phyloP scores from a whole-genome alignment of 2,113 vertebrate species.

The Zootoca vivipara region DNA sequence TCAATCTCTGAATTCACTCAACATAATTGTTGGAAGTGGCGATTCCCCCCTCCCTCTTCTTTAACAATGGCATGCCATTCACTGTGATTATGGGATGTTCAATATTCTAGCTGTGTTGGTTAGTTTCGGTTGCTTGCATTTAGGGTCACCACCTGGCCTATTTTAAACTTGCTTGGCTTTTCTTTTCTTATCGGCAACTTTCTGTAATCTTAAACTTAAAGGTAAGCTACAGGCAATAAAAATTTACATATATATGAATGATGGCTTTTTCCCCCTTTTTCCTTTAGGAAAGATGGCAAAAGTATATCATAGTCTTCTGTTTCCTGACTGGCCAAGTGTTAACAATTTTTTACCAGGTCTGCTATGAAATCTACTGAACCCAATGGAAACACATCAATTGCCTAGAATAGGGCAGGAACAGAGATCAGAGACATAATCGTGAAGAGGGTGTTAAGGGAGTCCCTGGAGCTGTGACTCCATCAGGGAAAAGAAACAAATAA shows the following conservation, averaged over 20 bases:
- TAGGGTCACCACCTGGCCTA: neutral
- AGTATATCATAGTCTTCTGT: neutral
- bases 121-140: conserved; percentile 13
- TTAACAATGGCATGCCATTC: conserved; percentile 14
- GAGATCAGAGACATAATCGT: conserved; percentile 17
- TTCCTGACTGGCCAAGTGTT: neutral
- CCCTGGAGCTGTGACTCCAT: conserved; percentile 44
- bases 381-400: conserved; percentile 1
- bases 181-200: neutral
- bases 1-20: conserved; percentile 22
- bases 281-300: neutral
- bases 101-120: neutral
- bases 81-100: conserved; percentile 17
- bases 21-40: neutral
- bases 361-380: neutral
- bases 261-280: neutral
- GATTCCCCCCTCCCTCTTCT: neutral
- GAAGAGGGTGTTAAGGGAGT: conserved; percentile 24
- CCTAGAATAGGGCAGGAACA: neutral
- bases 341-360: neutral
- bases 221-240: neutral
- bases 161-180: neutral
- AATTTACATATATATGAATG: neutral
- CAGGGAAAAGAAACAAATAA: conserved; percentile 54
- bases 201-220: neutral